Percentiles rank a stretch among this genome's conserved stretches.
These are phyloP conservation scores for Nesoenas mayeri DNA, from an alignment of 2,113 vertebrate genomes.

Conservation along the genomic window DNA sequence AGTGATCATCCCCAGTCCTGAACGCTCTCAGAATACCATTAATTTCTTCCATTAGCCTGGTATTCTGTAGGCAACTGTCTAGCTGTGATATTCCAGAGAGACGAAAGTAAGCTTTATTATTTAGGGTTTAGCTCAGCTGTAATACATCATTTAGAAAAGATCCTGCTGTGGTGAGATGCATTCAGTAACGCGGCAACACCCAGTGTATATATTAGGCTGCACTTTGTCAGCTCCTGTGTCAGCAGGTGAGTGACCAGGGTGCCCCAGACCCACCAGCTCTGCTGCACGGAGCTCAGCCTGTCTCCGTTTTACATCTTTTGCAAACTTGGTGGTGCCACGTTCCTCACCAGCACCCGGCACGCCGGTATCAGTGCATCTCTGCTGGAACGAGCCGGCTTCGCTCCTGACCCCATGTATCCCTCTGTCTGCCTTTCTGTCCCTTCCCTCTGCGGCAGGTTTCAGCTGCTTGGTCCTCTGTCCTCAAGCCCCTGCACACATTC, in stretches of 20 bases:
- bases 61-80: neutral
- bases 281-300: rapidly evolving
- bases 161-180: neutral
- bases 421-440: neutral
- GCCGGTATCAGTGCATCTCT: rapidly evolving
- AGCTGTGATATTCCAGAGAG: neutral
- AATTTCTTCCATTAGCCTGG: neutral
- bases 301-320: neutral
- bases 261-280: neutral
- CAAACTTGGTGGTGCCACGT: neutral
- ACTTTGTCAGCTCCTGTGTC: neutral
- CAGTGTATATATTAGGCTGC: neutral
- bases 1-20: neutral
- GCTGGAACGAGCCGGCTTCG: neutral
- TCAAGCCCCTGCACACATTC: neutral
- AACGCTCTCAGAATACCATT: neutral
- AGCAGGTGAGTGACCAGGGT: neutral
- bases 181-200: neutral
- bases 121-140: neutral
- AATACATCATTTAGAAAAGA: neutral
- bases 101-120: neutral
- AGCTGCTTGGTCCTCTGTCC: neutral
- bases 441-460: neutral
- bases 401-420: neutral
- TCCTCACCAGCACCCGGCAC: rapidly evolving